These are phyloP conservation scores for Notocelia uddmanniana DNA, from an alignment of 2,888 invertebrate genomes.

Conservation along the genomic window DNA sequence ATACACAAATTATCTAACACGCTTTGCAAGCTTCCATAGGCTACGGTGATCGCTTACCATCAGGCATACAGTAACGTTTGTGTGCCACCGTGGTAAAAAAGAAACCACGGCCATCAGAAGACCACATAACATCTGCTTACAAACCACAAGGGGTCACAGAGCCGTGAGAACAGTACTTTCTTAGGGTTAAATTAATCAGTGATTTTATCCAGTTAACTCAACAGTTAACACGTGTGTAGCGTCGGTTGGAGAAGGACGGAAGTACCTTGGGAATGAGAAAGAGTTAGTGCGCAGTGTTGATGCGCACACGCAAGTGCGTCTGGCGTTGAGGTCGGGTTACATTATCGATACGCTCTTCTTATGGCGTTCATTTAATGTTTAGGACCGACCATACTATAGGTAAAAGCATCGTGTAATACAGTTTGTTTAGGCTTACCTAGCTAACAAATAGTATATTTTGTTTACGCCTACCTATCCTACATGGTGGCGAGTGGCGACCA, in stretches of 20 bases:
- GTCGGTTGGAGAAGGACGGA: background rate
- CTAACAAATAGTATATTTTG: too few species aligned
- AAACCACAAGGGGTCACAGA: slow-evolving; percentile 27
- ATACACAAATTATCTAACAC: too few species aligned
- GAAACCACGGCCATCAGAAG: too few species aligned
- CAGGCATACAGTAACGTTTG: too few species aligned
- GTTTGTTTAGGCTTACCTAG: too few species aligned
- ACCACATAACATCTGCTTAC: too few species aligned
- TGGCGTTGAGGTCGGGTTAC: slow-evolving; percentile 23
- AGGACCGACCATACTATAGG: background rate
- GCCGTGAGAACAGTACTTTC: slow-evolving; percentile 39
- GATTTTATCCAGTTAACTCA: slow-evolving; percentile 42
- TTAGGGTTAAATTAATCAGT: slow-evolving; percentile 39
- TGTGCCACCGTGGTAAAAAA: too few species aligned
- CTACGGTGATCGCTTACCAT: too few species aligned
- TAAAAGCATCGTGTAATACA: too few species aligned
- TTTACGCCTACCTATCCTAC: too few species aligned
- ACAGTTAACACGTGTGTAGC: slow-evolving; percentile 40
- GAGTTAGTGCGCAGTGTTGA: background rate
- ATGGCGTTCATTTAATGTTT: background rate
- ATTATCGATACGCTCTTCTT: slow-evolving; percentile 27
- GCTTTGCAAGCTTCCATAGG: too few species aligned
- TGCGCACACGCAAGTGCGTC: slow-evolving; percentile 40
- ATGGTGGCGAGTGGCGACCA: too few species aligned
- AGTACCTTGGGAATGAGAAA: background rate